Base-by-base conservation (phyloP, 1,140 invertebrate genomes). In the Eciton burchellii region DNA sequence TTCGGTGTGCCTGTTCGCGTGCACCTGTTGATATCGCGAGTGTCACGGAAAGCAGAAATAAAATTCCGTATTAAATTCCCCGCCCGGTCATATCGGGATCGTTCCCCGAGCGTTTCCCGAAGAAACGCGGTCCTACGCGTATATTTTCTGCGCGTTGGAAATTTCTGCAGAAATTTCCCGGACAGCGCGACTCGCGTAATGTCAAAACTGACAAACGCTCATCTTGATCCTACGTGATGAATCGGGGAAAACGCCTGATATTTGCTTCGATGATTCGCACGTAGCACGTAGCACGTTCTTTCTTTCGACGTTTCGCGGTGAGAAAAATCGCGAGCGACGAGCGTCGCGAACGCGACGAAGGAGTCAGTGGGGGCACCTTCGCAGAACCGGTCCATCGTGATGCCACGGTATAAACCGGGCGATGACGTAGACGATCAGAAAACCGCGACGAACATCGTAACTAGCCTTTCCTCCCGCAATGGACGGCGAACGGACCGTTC, bases 361-460 rank as follows among this genome's bases (percentile, higher is more conserved):
- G 70, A 68, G 56, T 79, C 74, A 29, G 43, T 60, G 59, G 49
- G 79, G 35, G 68, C 29, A 73, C 70, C 83, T 88, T 65, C 47
- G 26, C 57, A 66, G 81, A 88, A 88, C 87, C 84, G 87, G 87
- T 88, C 76, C 66, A 54, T 76, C 79, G 84, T 76, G 87, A 88
- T 82, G 88, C 72, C 73, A 70, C 60, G 84, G 49, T 77, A 66
- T 85, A 89, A 90, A 91, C 81, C 59, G 81, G 74, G 88, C 88
- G 88, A 91, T 91, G 88, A 91, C 89, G 88, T 82, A 85, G 84
- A 12, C 82, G 84, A 12, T 81, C 56, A 45, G 47, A 76, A 63
- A 84, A 21, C 21, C 59, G 59, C 71, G 49, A 60, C 76, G 65
- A 83, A 43, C 43, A 45, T 52, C 54, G 29, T 19, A 59, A n/a